Conservation (phyloP, 1,140 invertebrate species). For the Drosophila repletoides region DNA sequence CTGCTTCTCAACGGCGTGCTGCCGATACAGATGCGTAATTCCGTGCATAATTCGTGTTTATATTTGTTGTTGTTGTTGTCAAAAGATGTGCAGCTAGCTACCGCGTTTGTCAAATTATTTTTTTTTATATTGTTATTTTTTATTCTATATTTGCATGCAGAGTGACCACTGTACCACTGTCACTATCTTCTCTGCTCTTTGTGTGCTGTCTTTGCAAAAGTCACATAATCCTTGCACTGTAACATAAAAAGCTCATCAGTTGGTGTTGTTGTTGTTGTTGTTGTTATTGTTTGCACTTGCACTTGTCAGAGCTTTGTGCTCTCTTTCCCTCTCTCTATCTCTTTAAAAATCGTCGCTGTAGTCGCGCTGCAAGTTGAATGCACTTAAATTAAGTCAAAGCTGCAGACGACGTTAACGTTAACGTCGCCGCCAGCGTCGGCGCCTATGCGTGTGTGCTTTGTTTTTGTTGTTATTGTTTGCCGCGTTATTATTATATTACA, state of each 20-base stretch:
- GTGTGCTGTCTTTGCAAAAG: slow-evolving; percentile 37
- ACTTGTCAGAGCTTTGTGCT: slow-evolving; percentile 48
- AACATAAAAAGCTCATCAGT: slow-evolving; percentile 53
- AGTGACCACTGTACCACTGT: slow-evolving; percentile 28
- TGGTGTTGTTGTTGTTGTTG: slow-evolving; percentile 11
- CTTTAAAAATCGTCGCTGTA: slow-evolving; percentile 33
- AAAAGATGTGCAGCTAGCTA: slow-evolving; percentile 32
- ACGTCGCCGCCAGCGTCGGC: background rate
- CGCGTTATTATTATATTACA: slow-evolving; percentile 32
- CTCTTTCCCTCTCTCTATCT: slow-evolving; percentile 29
- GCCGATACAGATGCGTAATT: slow-evolving; percentile 80
- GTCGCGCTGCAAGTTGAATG: slow-evolving; percentile 68
- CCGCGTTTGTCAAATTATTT: slow-evolving; percentile 42
- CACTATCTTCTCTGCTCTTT: slow-evolving; percentile 32
- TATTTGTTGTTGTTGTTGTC: slow-evolving; percentile 12
- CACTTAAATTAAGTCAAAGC: slow-evolving; percentile 82
- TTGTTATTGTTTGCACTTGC: slow-evolving; percentile 41
- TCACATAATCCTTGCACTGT: slow-evolving; percentile 78
- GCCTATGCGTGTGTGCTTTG: slow-evolving; percentile 23
- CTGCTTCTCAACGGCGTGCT: slow-evolving; percentile 81
- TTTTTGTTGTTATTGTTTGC: slow-evolving; percentile 43
- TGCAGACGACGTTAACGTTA: slow-evolving; percentile 42
- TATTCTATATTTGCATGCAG: slow-evolving; percentile 1
- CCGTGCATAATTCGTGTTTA: slow-evolving; percentile 62
- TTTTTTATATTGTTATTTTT: slow-evolving; percentile 18